These are phyloP conservation scores for Steromphala cineraria DNA, from an alignment of 2,888 invertebrate species.

Conservation along the genomic window DNA sequence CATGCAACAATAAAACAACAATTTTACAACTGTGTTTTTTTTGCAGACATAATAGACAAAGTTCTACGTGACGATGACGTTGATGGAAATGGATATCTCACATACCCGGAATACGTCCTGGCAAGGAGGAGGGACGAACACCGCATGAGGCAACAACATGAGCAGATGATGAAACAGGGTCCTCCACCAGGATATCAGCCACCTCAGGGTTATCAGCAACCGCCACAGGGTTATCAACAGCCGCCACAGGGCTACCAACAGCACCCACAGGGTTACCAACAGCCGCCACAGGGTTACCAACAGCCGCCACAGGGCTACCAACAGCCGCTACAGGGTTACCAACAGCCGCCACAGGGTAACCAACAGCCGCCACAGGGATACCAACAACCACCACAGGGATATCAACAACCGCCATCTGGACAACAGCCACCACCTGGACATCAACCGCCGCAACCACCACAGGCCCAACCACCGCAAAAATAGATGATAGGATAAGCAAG, in stretches of 20 bases:
- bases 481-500: background rate
- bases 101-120: slow-evolving; percentile 85
- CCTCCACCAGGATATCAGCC: background rate
- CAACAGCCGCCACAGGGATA: background rate
- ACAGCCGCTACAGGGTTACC: background rate
- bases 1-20: too few species aligned
- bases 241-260: background rate
- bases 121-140: slow-evolving; percentile 68
- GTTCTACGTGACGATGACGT: slow-evolving; percentile 89
- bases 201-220: background rate
- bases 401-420: background rate
- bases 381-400: background rate
- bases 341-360: background rate
- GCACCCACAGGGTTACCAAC: background rate
- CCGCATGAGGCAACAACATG: slow-evolving; percentile 36
- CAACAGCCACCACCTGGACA: background rate
- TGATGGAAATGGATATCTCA: slow-evolving; percentile 89
- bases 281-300: slow-evolving; percentile 12
- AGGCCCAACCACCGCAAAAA: background rate
- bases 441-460: background rate
- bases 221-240: slow-evolving; percentile 4
- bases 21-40: too few species aligned
- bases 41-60: slow-evolving; percentile 88
- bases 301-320: background rate
- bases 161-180: background rate